Percentiles rank a stretch among this genome's conserved stretches.
Conservation (phyloP, 1,140 invertebrate species). For the Meloidogyne hapla region DNA sequence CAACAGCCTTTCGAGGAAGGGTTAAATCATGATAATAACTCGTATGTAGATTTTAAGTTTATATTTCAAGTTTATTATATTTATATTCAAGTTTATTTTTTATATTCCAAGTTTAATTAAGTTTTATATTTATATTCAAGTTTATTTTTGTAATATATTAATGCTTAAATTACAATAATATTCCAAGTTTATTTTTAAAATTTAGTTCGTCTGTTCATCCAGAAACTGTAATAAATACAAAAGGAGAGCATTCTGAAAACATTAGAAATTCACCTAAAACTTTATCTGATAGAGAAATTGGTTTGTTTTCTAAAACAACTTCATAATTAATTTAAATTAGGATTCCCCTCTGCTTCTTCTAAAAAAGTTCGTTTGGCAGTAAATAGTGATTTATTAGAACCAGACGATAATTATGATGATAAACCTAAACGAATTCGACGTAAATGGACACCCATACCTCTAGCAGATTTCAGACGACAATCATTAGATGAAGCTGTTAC, state of each 20-base stretch:
- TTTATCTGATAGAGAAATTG: too few relatives aligned
- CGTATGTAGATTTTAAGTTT: neutral
- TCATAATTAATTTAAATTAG: neutral
- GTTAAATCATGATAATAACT: neutral
- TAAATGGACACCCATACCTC: conserved; percentile 9
- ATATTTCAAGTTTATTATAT: neutral
- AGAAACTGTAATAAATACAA: neutral
- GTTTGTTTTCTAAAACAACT: too few relatives aligned
- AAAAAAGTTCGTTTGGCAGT: conserved; percentile 12
- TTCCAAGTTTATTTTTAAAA: neutral
- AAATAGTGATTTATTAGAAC: conserved; percentile 1
- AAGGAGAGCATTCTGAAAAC: neutral
- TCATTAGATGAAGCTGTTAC: conserved; percentile 7
- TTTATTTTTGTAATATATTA: too few relatives aligned
- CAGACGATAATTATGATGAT: neutral
- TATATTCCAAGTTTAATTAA: too few relatives aligned
- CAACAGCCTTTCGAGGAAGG: neutral
- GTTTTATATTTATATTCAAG: too few relatives aligned
- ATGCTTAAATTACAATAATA: too few relatives aligned
- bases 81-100: neutral
- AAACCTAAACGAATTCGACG: conserved; percentile 11
- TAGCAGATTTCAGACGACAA: neutral
- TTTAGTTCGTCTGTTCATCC: neutral
- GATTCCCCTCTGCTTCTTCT: neutral
- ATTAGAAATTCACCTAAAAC: too few relatives aligned